These are phyloP conservation scores for Monopterus albus DNA, from an alignment of 2,113 vertebrate genomes.

Conservation along the genomic window DNA sequence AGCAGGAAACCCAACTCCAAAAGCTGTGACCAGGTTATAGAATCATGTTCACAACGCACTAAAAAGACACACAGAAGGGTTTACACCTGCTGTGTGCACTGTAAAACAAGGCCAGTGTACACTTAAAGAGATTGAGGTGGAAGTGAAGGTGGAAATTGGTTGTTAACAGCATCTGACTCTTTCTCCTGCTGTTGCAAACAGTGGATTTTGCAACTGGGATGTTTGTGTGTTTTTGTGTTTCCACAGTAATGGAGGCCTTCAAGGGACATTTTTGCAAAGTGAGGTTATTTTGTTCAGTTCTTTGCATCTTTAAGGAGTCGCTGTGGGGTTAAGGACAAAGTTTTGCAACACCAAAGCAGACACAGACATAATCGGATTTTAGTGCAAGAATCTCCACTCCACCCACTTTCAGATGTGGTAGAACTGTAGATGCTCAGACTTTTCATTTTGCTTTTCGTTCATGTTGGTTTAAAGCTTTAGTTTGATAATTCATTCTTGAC, in stretches of 20 bases:
- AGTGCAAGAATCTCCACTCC: background rate
- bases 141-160: slow-evolving; percentile 52
- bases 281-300: slow-evolving; percentile 9
- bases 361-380: too few species aligned
- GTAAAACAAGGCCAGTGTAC: slow-evolving; percentile 36
- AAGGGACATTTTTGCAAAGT: slow-evolving; percentile 7
- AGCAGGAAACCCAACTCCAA: slow-evolving; percentile 62
- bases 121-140: slow-evolving; percentile 41
- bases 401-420: too few species aligned
- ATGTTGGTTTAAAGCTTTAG: background rate
- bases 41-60: slow-evolving; percentile 41
- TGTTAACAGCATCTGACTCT: slow-evolving; percentile 22
- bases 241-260: background rate
- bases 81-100: background rate
- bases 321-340: background rate
- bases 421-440: background rate
- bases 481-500: background rate
- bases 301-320: background rate
- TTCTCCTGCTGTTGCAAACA: slow-evolving; percentile 20
- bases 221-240: slow-evolving; percentile 22
- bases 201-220: background rate
- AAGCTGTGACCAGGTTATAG: slow-evolving; percentile 65
- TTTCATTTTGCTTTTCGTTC: background rate
- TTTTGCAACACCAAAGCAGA: background rate
- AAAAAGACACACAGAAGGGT: slow-evolving; percentile 3